A percentile compares a stretch with the other conserved stretches of the same genome.
These are phyloP conservation scores for Gisinianus flammeolus DNA, from an alignment of 2,888 invertebrate genomes.

Conservation along the genomic window DNA sequence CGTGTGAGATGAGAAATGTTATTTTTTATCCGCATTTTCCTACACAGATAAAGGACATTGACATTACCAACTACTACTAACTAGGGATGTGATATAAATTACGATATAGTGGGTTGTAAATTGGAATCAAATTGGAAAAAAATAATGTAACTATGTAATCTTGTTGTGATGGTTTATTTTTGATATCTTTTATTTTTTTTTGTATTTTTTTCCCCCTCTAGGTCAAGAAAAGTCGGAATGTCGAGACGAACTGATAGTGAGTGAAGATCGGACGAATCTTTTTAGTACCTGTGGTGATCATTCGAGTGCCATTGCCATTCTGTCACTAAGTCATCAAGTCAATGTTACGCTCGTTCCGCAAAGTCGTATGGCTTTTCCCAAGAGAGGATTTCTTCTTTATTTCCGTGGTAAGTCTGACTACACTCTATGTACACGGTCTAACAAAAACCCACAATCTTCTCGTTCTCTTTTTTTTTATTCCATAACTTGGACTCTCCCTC, in stretches of 20 bases:
- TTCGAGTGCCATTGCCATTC: slow-evolving; percentile 54
- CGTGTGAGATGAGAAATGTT: no score
- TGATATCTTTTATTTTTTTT: neutral
- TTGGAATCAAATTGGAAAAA: no score
- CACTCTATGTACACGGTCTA: neutral
- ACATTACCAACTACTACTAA: neutral
- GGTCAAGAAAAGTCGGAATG: slow-evolving; percentile 54
- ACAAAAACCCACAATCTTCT: neutral
- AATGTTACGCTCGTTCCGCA: slow-evolving; percentile 55
- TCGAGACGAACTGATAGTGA: slow-evolving; percentile 54
- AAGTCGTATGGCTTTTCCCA: slow-evolving; percentile 56
- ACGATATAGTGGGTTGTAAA: neutral
- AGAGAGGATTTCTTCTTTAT: slow-evolving; percentile 58
- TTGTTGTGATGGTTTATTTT: no score
- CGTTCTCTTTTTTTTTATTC: neutral
- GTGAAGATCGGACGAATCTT: slow-evolving; percentile 52
- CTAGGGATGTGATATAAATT: neutral
- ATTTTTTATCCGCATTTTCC: no score
- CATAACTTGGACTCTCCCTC: neutral
- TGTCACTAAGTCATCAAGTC: slow-evolving; percentile 52
- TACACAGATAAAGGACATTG: no score
- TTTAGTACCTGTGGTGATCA: slow-evolving; percentile 59
- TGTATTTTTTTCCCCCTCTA: slow-evolving; percentile 40
- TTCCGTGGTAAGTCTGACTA: slow-evolving; percentile 52
- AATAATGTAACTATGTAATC: no score